Evolutionary conservation across 2,113 vertebrate species (phyloP).

Genomic region (Grammomys surdaster): DNA sequence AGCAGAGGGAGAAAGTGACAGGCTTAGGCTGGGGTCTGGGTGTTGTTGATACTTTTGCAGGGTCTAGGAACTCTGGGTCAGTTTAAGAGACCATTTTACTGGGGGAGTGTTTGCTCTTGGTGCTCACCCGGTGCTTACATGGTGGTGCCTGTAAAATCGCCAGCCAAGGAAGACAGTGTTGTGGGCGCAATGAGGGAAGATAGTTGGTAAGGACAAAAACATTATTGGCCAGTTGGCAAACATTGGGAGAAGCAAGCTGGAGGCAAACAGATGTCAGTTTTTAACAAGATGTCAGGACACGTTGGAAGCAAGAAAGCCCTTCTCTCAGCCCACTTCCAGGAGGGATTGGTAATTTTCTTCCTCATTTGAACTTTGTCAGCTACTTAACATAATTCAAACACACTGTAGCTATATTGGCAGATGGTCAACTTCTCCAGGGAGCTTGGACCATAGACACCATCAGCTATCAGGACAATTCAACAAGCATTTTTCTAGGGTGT

Average conservation of each 20-base stretch:
- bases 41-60: background rate
- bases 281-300: conserved; percentile 80
- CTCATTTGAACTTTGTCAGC: conserved; percentile 68
- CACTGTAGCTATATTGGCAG: conserved; percentile 69
- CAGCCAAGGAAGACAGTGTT: conserved; percentile 62
- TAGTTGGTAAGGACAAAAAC: conserved; percentile 75
- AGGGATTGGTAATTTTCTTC: conserved; percentile 71
- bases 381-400: conserved; percentile 72
- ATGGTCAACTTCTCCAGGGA: conserved; percentile 69
- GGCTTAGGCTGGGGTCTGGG: background rate
- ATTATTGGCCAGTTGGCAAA: conserved; percentile 79
- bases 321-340: conserved; percentile 69
- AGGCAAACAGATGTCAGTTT: conserved; percentile 82
- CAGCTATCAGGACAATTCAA: conserved; percentile 62
- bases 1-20: background rate
- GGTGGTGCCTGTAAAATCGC: conserved; percentile 41
- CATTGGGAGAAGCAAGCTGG: conserved; percentile 75
- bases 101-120: background rate
- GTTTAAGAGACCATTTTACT: background rate
- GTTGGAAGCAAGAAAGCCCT: conserved; percentile 72
- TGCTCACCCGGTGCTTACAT: background rate
- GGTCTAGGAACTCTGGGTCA: background rate
- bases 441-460: conserved; percentile 16
- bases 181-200: conserved; percentile 62
- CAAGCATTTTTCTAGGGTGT: conserved; percentile 56